Conservation (phyloP, 1,140 invertebrate genomes). For the Pentalonia nigronervosa region DNA sequence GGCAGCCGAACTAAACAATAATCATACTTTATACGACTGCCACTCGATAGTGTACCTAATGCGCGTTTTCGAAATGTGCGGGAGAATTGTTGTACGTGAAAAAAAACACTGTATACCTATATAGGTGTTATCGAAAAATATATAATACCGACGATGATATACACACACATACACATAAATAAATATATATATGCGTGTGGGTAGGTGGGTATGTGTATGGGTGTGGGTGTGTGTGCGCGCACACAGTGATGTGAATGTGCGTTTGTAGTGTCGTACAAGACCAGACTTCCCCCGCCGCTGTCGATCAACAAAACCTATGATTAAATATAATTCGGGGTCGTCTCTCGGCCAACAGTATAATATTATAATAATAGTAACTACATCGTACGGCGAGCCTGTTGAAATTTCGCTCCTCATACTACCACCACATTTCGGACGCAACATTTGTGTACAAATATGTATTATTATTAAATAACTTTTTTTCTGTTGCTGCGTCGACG, state of each 20-base stretch:
- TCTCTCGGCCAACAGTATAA: background rate
- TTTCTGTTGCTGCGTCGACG: background rate
- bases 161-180: too few relatives aligned
- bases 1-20: background rate
- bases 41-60: background rate
- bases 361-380: background rate
- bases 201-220: too few relatives aligned
- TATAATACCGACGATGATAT: background rate
- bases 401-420: background rate
- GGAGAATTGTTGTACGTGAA: background rate
- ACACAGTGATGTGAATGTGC: too few relatives aligned
- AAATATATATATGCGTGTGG: too few relatives aligned
- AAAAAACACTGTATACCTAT: background rate
- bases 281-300: background rate
- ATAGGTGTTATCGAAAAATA: background rate
- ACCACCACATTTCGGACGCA: background rate
- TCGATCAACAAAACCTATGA: background rate
- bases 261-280: background rate
- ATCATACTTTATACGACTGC: background rate
- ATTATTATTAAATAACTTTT: background rate
- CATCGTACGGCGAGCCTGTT: background rate
- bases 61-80: background rate
- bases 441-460: background rate
- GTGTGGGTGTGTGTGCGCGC: background rate
- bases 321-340: background rate